Evolutionary conservation across 2,113 vertebrate genomes (phyloP), one percentile per base, ranked within the genome.

Genomic region (Anolis sagrei): DNA sequence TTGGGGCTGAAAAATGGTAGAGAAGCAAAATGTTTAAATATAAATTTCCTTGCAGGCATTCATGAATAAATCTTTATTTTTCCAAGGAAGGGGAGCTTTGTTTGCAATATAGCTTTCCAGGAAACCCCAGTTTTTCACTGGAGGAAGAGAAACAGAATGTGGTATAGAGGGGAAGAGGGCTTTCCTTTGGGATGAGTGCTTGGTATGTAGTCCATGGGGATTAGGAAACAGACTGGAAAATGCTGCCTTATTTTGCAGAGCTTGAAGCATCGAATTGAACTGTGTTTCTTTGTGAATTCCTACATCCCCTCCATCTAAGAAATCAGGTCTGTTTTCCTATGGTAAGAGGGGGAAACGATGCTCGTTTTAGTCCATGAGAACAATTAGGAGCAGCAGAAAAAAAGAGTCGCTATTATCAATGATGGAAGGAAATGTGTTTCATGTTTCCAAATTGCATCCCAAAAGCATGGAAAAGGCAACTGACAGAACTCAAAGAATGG

Each of bases 161-260:
- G 88, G 92, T 91, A 87, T 87, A 87, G 89, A 89, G 91, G 91
- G 92, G 88, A 93, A 93, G 93, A 91, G 85, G 27, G 51, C 61
- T 82, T 58, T 58, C 14, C 27, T 61, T 66, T 44, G n/a, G 32
- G 92, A 89, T 92, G 88, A 91, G 94, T 93, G 93, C 93, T 93
- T n/a, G n/a, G n/a, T n/a, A 96, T 94, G 95, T 93, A 96, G 94
- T 96, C 95, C 91, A 92, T 93, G 89, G 92, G 94, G 92, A 87
- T 93, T 88, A 76, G 90, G 87, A 91, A 93, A 92, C 91, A 87
- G 90, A 88, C 73, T 85, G n/a, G 74, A 39, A 79, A 84, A 82
- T 58, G 83, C 84, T 86, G 88, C 54, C 68, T 84, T 77, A 1
- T 0, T 70, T 29, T 1, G 36, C 54, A 49, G 11, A 64, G 58